Evolutionary conservation across 2,888 invertebrate genomes (phyloP), one percentile per base, ranked within the genome.

Genomic region (Volucella bombylans): DNA sequence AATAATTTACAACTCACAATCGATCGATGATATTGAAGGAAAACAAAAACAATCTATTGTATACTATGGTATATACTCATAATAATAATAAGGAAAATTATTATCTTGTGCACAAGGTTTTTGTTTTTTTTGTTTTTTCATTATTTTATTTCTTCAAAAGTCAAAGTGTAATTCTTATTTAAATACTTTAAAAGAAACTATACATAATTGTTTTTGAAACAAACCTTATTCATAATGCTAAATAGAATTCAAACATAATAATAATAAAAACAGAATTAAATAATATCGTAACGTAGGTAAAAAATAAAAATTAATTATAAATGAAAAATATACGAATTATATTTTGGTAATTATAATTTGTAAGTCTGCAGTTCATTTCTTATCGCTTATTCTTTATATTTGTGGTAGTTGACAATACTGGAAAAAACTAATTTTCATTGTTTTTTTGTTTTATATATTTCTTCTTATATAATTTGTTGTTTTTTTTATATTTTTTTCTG

Each of bases 161-260:
- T 31, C 57, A 59, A 79, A 73, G 31, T 62, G 23, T 61, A 67
- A 67, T 73, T 72, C 68, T 68, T 67, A 73, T 54, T 65, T 67
- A 61, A 14, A 76, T 45, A 45, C 23, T 9, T 43, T 45, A 39
- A 62, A 74, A 59, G 38, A 61, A 62, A 52, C 15, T 62, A 41
- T 80, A 45, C 43, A 73, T 79, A 74, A 45, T 67, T 83, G 83
- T 83, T 83, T 83, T 83, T 80, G 54, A 83, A 83, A 83, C 83
- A 83, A 74, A 47, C 54, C 68, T 69, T 83, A 71, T 39, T 14
- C 67, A 65, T 55, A n/a, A 74, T 76, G 57, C 61, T 59, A 64
- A 38, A 31, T 45, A 62, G 62, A 74, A 47, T 71, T 61, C 54
- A 74, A 31, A 68, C 62, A 31, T 78, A 62, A 52, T 68, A 78